These are phyloP conservation scores for Diarsia dahlii DNA, from an alignment of 2,888 invertebrate genomes.

Conservation along the genomic window DNA sequence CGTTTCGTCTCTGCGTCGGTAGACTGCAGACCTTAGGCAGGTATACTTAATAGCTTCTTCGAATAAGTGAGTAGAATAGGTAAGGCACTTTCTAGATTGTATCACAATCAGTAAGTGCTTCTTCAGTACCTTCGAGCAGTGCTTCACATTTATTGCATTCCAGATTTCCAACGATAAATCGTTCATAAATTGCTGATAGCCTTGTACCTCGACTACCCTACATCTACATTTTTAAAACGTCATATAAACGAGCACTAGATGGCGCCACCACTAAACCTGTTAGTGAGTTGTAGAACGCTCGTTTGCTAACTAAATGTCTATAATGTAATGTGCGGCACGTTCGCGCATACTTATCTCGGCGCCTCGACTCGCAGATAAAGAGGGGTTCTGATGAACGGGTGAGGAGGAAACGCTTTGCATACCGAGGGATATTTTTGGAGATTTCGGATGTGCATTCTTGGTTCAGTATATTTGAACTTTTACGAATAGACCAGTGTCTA, in stretches of 20 bases:
- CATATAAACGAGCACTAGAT: conserved; percentile 8
- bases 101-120: too few relatives aligned
- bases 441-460: neutral
- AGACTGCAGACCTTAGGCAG: too few relatives aligned
- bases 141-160: too few relatives aligned
- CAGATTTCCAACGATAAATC: too few relatives aligned
- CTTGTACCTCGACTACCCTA: neutral
- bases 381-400: conserved; percentile 23
- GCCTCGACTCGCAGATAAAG: conserved; percentile 42
- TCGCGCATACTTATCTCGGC: conserved; percentile 54
- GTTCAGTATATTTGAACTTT: neutral
- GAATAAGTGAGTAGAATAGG: too few relatives aligned
- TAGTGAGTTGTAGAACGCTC: conserved; percentile 54
- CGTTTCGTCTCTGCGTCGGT: too few relatives aligned
- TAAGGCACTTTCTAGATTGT: too few relatives aligned
- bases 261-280: conserved; percentile 36
- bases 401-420: neutral
- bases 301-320: conserved; percentile 51
- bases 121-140: too few relatives aligned
- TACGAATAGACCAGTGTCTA: neutral
- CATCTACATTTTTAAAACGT: neutral
- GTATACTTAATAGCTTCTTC: too few relatives aligned
- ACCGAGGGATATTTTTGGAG: neutral
- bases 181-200: too few relatives aligned
- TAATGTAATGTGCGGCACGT: conserved; percentile 60